These are phyloP conservation scores for Congeria kusceri DNA, from an alignment of 2,888 invertebrate species.

Conservation along the genomic window DNA sequence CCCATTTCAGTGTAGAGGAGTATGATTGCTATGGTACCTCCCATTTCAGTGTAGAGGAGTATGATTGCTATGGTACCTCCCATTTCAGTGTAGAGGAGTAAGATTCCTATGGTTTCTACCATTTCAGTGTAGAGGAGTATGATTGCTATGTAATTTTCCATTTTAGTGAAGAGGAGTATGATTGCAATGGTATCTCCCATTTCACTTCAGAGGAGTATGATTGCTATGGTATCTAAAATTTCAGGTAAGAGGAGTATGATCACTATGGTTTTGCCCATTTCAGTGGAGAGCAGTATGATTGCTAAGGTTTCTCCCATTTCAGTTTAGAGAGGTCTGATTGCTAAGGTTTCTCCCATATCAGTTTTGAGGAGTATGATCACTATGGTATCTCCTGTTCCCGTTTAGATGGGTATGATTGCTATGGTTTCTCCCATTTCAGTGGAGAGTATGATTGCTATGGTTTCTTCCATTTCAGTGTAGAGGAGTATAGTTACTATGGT, in stretches of 20 bases:
- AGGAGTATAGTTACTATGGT: constrained; percentile 84
- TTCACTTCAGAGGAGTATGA: constrained; percentile 81
- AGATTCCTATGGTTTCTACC: constrained; percentile 9
- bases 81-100: not conserved
- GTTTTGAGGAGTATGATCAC: constrained; percentile 81
- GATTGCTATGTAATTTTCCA: constrained; percentile 83
- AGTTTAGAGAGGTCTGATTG: not conserved
- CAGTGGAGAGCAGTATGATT: constrained; percentile 82
- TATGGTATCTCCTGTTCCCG: constrained; percentile 82
- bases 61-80: constrained; percentile 84
- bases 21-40: constrained; percentile 85
- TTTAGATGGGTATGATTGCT: constrained; percentile 81
- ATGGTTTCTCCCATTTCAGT: constrained; percentile 77
- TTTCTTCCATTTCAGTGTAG: constrained; percentile 63
- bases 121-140: constrained; percentile 77
- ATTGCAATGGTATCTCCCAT: constrained; percentile 11
- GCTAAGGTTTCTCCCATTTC: constrained; percentile 80
- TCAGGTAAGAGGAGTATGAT: constrained; percentile 48
- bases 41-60: constrained; percentile 74
- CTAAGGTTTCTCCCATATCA: constrained; percentile 44
- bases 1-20: constrained; percentile 71
- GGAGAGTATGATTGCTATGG: constrained; percentile 37
- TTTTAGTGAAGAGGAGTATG: not conserved
- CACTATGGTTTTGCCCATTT: constrained; percentile 20
- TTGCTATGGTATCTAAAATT: constrained; percentile 81